Evolutionary conservation across 2,888 invertebrate genomes (phyloP), one percentile per base, ranked within the genome.

Genomic region (Tenthredo livida): DNA sequence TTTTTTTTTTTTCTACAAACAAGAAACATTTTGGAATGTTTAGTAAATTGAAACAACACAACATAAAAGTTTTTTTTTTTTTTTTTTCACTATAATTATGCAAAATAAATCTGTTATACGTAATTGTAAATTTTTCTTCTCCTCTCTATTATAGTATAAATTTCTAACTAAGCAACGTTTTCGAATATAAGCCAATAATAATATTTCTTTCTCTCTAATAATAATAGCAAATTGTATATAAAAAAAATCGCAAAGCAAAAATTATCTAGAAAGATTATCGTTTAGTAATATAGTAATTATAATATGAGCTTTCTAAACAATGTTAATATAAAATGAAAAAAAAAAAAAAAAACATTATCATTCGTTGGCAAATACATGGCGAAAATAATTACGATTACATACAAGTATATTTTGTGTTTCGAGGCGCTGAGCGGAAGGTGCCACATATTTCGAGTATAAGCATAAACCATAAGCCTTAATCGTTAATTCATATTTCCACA

Each of bases 301-400:
- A 91, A 90, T 90, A 88, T 90, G 92, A 89, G 88, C 87, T 90
- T 87, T 91, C 90, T 92, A 91, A 91, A 91, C 91, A 91, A 91
- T 91, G 91, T 89, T 91, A 90, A 90, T 90, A 90, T 90, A 91
- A 87, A 90, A 91, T 90, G 89, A 86, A 87, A 87, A 86, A 89
- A 86, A 88, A 33, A 29, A 33, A 89, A 87, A 87, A 86, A 87
- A 89, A 89, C 88, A 88, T 89, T 90, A 92, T 92, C 91, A 89
- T 93, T 93, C 91, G 92, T 93, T 93, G 92, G 92, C 92, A 92
- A 92, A 93, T 92, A 92, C 92, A 93, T 93, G 93, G 93, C 93
- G 92, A 91, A 92, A 92, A 90, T 88, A 90, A 92, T 91, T 88
- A 89, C 88, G 89, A 91, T 91, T 92, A 92, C 21, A 73, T 92